Evolutionary conservation across 2,797 vertebrate species (phyloP), one percentile per base, ranked within the genome.

Genomic region (Tarsius wallacei): DNA sequence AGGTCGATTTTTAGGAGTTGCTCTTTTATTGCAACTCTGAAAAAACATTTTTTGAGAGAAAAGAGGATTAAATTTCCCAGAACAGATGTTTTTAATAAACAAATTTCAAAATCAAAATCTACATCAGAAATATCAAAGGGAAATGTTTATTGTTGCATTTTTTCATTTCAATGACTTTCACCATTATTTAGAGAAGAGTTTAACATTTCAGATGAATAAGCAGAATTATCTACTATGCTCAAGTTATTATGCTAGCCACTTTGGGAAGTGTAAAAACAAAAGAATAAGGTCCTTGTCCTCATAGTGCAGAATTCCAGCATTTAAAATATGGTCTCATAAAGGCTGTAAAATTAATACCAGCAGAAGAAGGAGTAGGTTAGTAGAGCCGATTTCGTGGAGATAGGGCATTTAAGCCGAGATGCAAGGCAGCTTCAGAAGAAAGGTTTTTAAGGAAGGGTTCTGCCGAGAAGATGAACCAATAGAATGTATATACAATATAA

Each of bases 121-220:
- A 84, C 36, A 7, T 77, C 51, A 85, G 57, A 97, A 95, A 82
- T 87, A 90, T 55, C 47, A 81, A 88, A 94, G 85, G 51, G 74
- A 80, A 93, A 88, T 96, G 22, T 53, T 93, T 91, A 89, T 87
- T 82, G 26, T 83, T 83, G 19, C 28, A 78, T 89, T 76, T 93
- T 93, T 95, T 51, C 61, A 83, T 47, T 71, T 51, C 28, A 93
- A 53, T 78, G 36, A 74, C 87, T 96, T 97, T 90, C 42, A 83
- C 68, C 57, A 51, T 70, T 76, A 47, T 90, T 95, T 82, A 96
- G 70, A 96, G 73, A 92, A 90, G n/a, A 19, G 1, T 57, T 88
- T 94, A 70, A 55, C 28, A 77, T 96, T 95, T 91, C 53, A 89
- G 70, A 53, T 89, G 24, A 94, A 47, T 87, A 70, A 86, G 22